Conservation (phyloP, 2,797 vertebrate genomes). For the Neostethus bicornis region DNA sequence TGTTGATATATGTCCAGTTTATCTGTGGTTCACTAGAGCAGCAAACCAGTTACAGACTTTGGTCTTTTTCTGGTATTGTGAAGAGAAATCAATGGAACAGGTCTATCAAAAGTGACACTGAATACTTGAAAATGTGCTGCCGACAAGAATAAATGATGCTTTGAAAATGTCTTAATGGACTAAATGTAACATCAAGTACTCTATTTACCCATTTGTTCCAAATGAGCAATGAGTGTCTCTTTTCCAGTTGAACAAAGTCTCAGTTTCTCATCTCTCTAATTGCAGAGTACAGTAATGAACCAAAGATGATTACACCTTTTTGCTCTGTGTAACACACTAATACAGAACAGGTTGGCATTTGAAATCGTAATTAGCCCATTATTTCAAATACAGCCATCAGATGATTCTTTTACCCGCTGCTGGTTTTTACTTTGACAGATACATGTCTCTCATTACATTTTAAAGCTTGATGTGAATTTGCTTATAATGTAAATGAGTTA, state of each 20-base stretch:
- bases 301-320: background rate
- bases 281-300: background rate
- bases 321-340: background rate
- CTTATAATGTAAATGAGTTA: slow-evolving; percentile 24
- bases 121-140: background rate
- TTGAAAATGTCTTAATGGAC: slow-evolving; percentile 7
- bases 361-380: background rate
- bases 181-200: background rate
- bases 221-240: background rate
- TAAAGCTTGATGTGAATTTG: slow-evolving; percentile 16
- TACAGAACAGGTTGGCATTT: background rate
- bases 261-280: background rate
- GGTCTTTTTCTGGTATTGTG: background rate
- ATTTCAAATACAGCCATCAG: background rate
- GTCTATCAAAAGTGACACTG: background rate
- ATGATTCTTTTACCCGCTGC: background rate
- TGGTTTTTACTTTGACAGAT: background rate
- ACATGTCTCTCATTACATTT: slow-evolving; percentile 9
- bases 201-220: background rate
- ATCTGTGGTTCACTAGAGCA: background rate
- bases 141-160: background rate
- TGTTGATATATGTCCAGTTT: background rate
- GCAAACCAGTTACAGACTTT: background rate
- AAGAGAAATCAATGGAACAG: background rate
- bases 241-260: background rate